Evolutionary conservation across 2,113 vertebrate species (phyloP).

Genomic region (Thunnus maccoyii): DNA sequence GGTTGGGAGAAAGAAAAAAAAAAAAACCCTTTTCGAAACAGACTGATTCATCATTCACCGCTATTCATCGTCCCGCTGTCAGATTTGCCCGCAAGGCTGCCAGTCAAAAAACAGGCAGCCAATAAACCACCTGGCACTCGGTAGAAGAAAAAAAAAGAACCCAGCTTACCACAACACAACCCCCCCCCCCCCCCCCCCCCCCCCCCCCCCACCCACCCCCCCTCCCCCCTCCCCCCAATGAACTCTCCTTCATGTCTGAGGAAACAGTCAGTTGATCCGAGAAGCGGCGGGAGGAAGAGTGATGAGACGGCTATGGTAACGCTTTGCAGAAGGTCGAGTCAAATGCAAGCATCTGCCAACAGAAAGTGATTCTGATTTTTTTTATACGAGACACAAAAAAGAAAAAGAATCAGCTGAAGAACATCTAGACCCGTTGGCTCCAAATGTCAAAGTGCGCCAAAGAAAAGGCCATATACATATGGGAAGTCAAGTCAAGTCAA

Average conservation of each 20-base stretch:
- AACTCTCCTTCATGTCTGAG: conserved; percentile 31
- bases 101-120: conserved; percentile 51
- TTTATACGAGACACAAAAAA: background rate
- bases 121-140: conserved; percentile 49
- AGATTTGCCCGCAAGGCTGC: conserved; percentile 59
- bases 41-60: conserved; percentile 62
- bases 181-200: background rate
- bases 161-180: background rate
- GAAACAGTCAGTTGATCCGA: conserved; percentile 35
- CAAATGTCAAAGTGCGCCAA: background rate
- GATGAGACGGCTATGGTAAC: conserved; percentile 6
- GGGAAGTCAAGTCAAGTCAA: background rate
- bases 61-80: conserved; percentile 63
- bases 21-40: conserved; percentile 26
- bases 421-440: background rate
- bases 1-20: background rate
- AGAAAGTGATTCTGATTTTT: background rate
- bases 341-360: background rate
- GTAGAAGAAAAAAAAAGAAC: background rate
- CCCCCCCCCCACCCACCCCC: background rate
- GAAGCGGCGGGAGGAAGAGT: conserved; percentile 6
- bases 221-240: background rate
- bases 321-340: conserved; percentile 44
- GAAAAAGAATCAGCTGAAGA: background rate
- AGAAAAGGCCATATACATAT: conserved; percentile 37